These are phyloP conservation scores for Lerema accius DNA, from an alignment of 1,140 invertebrate genomes.

Conservation along the genomic window DNA sequence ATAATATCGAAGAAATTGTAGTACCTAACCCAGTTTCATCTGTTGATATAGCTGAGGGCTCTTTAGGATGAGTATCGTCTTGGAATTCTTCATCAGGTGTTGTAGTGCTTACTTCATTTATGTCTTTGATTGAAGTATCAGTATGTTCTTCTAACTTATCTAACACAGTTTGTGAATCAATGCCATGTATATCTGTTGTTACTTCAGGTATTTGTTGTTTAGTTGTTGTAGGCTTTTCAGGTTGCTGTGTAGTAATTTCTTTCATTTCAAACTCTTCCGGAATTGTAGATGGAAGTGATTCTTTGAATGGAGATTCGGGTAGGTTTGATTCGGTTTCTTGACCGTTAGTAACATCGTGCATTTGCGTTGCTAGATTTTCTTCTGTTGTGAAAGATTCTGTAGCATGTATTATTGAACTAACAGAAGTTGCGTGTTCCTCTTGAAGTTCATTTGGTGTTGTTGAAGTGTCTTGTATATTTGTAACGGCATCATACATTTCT, in stretches of 20 bases:
- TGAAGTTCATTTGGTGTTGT: constrained; percentile 1
- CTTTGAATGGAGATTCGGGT: constrained; percentile 3
- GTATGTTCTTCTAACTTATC: neutral
- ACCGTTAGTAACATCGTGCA: neutral
- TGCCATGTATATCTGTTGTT: neutral
- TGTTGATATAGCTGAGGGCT: neutral
- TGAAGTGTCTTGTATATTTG: constrained; percentile 1
- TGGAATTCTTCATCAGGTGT: constrained; percentile 4
- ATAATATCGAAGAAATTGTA: constrained; percentile 4
- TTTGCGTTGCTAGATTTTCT: constrained; percentile 9
- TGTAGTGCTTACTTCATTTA: constrained; percentile 1
- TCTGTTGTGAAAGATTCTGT: constrained; percentile 14
- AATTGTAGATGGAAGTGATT: neutral
- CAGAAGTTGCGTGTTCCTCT: constrained; percentile 9
- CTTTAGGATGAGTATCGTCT: constrained; percentile 14
- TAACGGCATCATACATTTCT: constrained; percentile 2
- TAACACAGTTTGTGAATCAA: neutral
- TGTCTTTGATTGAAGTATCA: neutral
- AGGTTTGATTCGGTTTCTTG: neutral
- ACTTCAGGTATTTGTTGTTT: neutral
- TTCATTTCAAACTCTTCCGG: constrained; percentile 1
- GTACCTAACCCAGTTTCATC: neutral
- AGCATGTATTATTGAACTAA: neutral
- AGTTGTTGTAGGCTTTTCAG: constrained; percentile 1
- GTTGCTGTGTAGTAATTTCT: neutral